phyloP scores from a whole-genome alignment of 2,797 vertebrate species.

The Syncerus caffer region DNA sequence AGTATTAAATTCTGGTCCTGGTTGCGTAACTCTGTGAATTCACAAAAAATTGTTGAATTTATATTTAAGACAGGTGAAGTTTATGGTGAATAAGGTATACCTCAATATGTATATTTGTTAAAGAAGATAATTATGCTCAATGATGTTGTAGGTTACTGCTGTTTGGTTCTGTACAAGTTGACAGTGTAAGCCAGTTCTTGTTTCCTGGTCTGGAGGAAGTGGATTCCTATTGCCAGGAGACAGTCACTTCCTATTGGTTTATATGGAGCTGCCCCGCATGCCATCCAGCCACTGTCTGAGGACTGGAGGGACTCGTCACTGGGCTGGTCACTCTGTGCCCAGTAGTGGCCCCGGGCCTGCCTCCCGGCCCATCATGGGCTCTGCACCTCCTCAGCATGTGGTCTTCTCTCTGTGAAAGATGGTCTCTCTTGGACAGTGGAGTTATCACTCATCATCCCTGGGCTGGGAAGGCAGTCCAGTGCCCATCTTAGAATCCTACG shows the following conservation, averaged over 20 bases:
- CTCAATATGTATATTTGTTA: background rate
- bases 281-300: background rate
- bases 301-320: background rate
- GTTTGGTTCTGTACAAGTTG: background rate
- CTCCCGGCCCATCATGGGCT: background rate
- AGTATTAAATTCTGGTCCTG: background rate
- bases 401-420: background rate
- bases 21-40: background rate
- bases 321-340: fast-evolving
- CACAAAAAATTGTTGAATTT: background rate
- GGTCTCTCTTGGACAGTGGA: background rate
- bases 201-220: background rate
- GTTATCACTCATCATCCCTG: background rate
- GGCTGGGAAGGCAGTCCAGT: background rate
- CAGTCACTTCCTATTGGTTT: background rate
- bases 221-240: background rate
- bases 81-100: background rate
- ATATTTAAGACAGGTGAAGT: background rate
- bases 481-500: background rate
- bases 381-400: background rate
- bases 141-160: background rate
- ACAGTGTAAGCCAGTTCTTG: background rate
- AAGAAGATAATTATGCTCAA: background rate
- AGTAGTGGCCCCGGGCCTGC: background rate
- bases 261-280: background rate